Percentiles rank a stretch among this genome's conserved stretches.
Conservation (phyloP, 1,140 invertebrate genomes). For the Diploscapter pachys region DNA sequence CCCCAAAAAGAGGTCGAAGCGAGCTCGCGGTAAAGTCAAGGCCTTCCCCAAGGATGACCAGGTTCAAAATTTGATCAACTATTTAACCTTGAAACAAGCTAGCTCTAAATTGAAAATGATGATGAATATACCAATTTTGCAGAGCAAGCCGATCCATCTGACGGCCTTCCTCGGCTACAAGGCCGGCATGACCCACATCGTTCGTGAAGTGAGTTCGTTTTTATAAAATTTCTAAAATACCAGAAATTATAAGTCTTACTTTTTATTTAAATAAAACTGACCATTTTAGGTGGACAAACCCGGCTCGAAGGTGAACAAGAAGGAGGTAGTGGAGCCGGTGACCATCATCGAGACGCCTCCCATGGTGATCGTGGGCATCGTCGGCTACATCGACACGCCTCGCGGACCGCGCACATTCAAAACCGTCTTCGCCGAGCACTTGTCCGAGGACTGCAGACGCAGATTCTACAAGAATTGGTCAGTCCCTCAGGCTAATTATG, state of each 20-base stretch:
- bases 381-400: constrained; percentile 98
- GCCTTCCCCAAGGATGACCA: constrained; percentile 97
- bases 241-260: too few relatives aligned
- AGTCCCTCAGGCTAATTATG: constrained; percentile 52
- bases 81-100: too few relatives aligned
- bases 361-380: constrained; percentile 92
- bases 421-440: constrained; percentile 96
- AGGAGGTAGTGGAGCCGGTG: constrained; percentile 98
- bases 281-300: constrained; percentile 77
- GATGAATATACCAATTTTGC: too few relatives aligned
- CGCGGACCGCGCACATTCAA: constrained; percentile 87
- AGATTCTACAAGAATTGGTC: constrained; percentile 99
- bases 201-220: constrained; percentile 72
- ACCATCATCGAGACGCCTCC: constrained; percentile 97
- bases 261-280: background rate
- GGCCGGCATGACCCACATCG: constrained; percentile 99
- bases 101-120: too few relatives aligned
- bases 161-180: constrained; percentile 98
- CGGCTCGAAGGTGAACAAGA: constrained; percentile 97
- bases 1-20: constrained; percentile 89
- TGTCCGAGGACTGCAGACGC: constrained; percentile 93
- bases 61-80: too few relatives aligned
- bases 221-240: background rate
- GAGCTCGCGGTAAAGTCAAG: constrained; percentile 97
- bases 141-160: constrained; percentile 85